Conservation (phyloP, 2,888 invertebrate species). For the Anthophora plumipes region DNA sequence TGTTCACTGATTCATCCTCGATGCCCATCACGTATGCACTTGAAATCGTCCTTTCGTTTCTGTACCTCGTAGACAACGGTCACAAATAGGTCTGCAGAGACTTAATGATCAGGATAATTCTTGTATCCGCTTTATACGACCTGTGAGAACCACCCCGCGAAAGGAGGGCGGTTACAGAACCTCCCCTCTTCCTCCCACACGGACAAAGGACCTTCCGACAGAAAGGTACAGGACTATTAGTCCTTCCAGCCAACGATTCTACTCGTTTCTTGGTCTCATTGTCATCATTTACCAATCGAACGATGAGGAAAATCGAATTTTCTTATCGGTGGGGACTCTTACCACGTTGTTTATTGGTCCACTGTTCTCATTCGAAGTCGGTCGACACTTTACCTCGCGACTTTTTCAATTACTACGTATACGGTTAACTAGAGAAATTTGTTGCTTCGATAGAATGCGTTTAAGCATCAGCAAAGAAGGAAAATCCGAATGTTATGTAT, state of each 20-base stretch:
- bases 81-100: background rate
- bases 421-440: too few relatives aligned
- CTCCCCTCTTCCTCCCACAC: background rate
- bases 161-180: conserved; percentile 1
- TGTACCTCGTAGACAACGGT: background rate
- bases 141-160: conserved; percentile 14
- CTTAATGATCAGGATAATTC: conserved; percentile 42
- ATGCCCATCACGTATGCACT: background rate
- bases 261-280: background rate
- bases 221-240: conserved; percentile 1
- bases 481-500: too few relatives aligned
- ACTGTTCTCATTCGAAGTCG: background rate
- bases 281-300: background rate
- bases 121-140: conserved; percentile 39
- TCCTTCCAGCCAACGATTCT: background rate
- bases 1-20: background rate
- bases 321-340: background rate
- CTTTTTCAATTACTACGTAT: too few relatives aligned
- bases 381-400: too few relatives aligned
- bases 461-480: too few relatives aligned
- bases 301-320: background rate
- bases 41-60: background rate
- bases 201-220: conserved; percentile 15
- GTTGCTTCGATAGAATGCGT: too few relatives aligned
- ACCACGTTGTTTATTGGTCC: background rate